phyloP scores from a whole-genome alignment of 2,888 invertebrate genomes.

The Seladonia tumulorum region DNA sequence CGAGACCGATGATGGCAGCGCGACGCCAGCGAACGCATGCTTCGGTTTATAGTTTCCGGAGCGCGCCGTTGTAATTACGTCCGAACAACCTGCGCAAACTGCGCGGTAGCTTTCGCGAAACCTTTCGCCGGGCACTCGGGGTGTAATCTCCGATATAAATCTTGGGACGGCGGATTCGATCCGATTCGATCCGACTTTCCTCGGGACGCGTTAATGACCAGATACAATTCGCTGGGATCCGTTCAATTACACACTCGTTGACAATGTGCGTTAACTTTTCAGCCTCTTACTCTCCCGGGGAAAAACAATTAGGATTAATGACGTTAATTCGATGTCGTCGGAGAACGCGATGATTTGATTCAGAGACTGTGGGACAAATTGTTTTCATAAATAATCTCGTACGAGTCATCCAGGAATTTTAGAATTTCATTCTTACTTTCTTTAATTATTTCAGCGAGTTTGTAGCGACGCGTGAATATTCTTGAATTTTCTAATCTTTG shows the following conservation, averaged over 20 bases:
- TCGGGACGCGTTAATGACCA: background rate
- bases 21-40: background rate
- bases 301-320: no score
- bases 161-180: background rate
- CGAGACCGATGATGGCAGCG: background rate
- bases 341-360: no score
- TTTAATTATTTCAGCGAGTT: no score
- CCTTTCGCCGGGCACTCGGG: constrained; percentile 27
- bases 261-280: background rate
- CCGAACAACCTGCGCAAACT: constrained; percentile 15
- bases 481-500: no score
- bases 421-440: no score
- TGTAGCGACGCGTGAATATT: no score
- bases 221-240: background rate
- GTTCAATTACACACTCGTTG: background rate
- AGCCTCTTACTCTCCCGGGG: no score
- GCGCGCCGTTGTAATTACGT: constrained; percentile 44
- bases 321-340: no score
- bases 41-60: constrained; percentile 58
- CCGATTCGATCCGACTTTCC: background rate
- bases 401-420: no score
- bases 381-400: no score
- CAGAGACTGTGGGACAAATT: no score
- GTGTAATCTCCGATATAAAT: constrained; percentile 31
- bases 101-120: background rate